Percentiles rank a stretch among this genome's conserved stretches.
phyloP scores from a whole-genome alignment of 1,140 invertebrate genomes.

The Bicyclus anynana region DNA sequence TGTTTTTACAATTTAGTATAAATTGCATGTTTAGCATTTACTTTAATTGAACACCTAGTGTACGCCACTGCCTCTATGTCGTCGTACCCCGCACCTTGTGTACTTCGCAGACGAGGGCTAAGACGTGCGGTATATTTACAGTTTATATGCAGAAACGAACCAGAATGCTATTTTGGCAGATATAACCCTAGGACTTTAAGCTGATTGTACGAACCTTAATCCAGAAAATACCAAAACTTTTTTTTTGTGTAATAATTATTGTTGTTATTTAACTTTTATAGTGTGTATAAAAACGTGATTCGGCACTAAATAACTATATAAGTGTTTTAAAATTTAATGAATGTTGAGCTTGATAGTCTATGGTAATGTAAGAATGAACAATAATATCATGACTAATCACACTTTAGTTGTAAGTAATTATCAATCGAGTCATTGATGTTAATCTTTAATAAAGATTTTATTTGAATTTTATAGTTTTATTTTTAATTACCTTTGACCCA shows the following conservation, averaged over 20 bases:
- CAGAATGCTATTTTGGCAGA: too few relatives aligned
- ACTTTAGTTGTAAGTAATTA: slow-evolving; percentile 21
- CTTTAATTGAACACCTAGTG: too few relatives aligned
- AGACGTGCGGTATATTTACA: too few relatives aligned
- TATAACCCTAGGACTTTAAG: too few relatives aligned
- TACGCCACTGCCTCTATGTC: too few relatives aligned
- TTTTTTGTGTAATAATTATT: background rate
- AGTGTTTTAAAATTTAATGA: slow-evolving; percentile 20
- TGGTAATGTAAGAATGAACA: slow-evolving; percentile 15
- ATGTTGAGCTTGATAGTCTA: slow-evolving; percentile 42
- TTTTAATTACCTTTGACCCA: background rate
- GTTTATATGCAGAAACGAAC: too few relatives aligned
- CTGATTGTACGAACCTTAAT: background rate
- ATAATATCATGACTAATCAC: slow-evolving; percentile 24
- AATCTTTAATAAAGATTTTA: slow-evolving; percentile 35
- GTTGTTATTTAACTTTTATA: background rate
- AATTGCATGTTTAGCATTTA: too few relatives aligned
- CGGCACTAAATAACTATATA: slow-evolving; percentile 4
- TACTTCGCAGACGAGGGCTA: too few relatives aligned
- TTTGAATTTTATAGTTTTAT: slow-evolving; percentile 21
- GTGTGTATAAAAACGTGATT: background rate
- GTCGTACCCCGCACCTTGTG: too few relatives aligned
- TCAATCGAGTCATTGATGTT: slow-evolving; percentile 31
- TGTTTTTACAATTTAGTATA: too few relatives aligned
- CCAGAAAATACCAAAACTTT: background rate